Conservation (phyloP, 2,888 invertebrate species). For the Rotaria sp. region DNA sequence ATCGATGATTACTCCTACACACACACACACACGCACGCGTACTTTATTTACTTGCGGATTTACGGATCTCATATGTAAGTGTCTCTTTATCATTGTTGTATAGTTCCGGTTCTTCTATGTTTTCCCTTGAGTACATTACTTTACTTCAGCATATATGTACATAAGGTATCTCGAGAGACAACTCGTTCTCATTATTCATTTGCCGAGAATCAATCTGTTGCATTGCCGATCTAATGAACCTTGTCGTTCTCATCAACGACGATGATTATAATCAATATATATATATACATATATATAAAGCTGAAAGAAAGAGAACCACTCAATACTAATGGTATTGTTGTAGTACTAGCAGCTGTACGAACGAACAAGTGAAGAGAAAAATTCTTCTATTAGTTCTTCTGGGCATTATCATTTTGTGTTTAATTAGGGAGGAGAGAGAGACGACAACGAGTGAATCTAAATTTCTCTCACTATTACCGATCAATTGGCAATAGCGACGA, state of each 20-base stretch:
- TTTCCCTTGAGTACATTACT: neutral
- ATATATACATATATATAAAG: neutral
- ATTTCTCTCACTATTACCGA: neutral
- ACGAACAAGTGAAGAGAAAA: neutral
- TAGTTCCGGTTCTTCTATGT: neutral
- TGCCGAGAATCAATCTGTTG: slow-evolving; percentile 6
- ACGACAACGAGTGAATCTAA: neutral
- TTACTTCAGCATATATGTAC: neutral
- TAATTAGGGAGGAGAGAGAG: neutral
- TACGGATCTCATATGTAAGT: neutral
- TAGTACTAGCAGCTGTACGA: neutral
- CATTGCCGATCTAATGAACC: neutral
- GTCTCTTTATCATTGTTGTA: neutral
- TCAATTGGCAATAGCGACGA: neutral
- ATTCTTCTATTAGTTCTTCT: neutral
- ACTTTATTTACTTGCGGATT: neutral
- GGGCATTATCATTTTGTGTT: slow-evolving; percentile 5
- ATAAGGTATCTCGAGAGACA: neutral
- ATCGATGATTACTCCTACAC: neutral
- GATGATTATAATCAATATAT: neutral
- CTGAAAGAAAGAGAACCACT: neutral
- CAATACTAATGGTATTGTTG: neutral
- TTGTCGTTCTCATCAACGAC: neutral
- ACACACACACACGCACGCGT: neutral
- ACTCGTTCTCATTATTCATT: neutral